Base-by-base conservation (phyloP, 2,797 vertebrate genomes). In the Sebastes reedi region DNA sequence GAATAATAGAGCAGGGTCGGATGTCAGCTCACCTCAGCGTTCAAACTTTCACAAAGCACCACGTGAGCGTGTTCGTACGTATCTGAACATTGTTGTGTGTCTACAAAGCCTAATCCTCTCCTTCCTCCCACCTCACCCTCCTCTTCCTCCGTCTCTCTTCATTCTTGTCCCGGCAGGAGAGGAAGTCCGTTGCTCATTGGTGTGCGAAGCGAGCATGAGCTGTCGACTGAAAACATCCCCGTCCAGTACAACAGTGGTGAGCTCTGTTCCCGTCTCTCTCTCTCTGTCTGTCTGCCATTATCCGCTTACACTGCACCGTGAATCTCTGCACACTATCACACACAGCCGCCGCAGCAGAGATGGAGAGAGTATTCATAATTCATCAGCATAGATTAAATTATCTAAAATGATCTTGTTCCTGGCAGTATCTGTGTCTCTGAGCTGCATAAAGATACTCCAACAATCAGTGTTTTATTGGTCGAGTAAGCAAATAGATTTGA, bases 101-200 rank as follows among this genome's bases (percentile, higher is more conserved):
- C 66, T 68, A 22, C 24, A 59, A 82, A 80, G 14, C 24, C 46
- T 73, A 70, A 89, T 87, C 77, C 56, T 66, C 50, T 56, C 34
- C 29, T 59, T 10, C 73, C 75, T 25, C 32, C 39, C 55, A 52
- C 34, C 50, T 55, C 18, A 66, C 50, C 20, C n/a, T 74, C 34
- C 34, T 14, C 30, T 42, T 10, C 11, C 25, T 55, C 46, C 29
- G 0, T 55, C 68, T 67, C 32, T 52, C 39, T 67, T 83, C 60
- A 50, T 69, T 66, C 60, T 72, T 36, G 6, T 79, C 84, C 58
- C 72, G 16, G 14, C 92, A 99, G 98, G 94, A 97, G 98, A 93
- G 98, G 98, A 83, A 99, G 98, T 85, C 98, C 98, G 8, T 84
- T 99, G 88, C 96, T 99, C 67, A 99, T 99, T 36, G 98, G 98